Percentiles rank a stretch among this genome's conserved stretches.
Conservation (phyloP, 2,888 invertebrate genomes). For the Machimus rusticus region DNA sequence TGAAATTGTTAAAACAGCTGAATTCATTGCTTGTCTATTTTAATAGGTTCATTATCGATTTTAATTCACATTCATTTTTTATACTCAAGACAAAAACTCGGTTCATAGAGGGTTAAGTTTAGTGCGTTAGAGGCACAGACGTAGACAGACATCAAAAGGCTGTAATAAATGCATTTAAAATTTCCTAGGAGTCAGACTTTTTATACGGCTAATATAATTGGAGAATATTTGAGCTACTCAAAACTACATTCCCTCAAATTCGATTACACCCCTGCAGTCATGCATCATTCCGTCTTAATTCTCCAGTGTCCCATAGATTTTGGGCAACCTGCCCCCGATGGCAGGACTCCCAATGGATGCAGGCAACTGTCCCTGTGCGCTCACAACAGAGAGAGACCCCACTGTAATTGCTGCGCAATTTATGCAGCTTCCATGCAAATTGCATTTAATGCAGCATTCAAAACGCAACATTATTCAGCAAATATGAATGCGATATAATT, state of each 20-base stretch:
- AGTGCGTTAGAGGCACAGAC: too few species aligned
- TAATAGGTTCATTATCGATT: too few species aligned
- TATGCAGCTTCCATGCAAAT: constrained; percentile 39
- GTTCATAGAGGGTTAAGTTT: too few species aligned
- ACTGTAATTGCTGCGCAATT: constrained; percentile 22
- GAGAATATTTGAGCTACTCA: neutral
- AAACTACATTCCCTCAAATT: neutral
- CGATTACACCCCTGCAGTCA: neutral
- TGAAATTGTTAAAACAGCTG: too few species aligned
- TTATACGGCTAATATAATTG: neutral
- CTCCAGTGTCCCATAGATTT: constrained; percentile 24
- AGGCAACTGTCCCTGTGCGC: neutral
- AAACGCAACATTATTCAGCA: constrained; percentile 38
- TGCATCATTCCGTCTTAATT: constrained; percentile 27
- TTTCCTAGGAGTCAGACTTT: neutral
- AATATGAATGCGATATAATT: constrained; percentile 38
- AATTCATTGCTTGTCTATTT: too few species aligned
- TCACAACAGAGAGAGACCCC: neutral
- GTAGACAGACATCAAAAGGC: too few species aligned
- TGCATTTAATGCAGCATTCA: constrained; percentile 37
- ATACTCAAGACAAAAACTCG: too few species aligned
- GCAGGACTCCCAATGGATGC: neutral
- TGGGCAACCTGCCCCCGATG: constrained; percentile 2
- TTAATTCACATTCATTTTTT: too few species aligned
- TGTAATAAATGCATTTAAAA: neutral